Evolutionary conservation across 2,797 vertebrate genomes (phyloP).

Genomic region (Sparidentex hasta): DNA sequence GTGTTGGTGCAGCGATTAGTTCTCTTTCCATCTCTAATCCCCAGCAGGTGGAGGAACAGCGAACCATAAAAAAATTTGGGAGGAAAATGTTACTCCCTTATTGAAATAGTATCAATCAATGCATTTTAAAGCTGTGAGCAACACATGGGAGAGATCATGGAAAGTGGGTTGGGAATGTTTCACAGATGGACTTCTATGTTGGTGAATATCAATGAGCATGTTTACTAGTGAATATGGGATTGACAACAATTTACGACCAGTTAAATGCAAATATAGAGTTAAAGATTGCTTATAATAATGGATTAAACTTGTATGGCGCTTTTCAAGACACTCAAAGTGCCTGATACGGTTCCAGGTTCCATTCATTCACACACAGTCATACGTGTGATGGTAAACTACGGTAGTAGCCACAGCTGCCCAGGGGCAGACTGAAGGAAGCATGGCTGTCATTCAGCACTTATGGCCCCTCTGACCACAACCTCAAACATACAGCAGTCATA

Average conservation of each 20-base stretch:
- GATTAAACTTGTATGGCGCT: too few species aligned
- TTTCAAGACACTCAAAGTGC: too few species aligned
- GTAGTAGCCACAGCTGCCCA: too few species aligned
- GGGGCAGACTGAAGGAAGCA: too few species aligned
- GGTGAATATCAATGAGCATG: slow-evolving; percentile 52
- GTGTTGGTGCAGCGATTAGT: slow-evolving; percentile 72
- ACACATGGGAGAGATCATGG: slow-evolving; percentile 59
- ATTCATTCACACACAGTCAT: too few species aligned
- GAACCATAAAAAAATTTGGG: slow-evolving; percentile 63
- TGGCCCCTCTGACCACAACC: too few species aligned
- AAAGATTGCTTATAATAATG: too few species aligned
- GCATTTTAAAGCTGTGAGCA: slow-evolving; percentile 57
- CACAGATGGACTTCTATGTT: slow-evolving; percentile 57
- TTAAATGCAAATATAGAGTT: slow-evolving; percentile 15
- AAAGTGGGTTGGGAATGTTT: slow-evolving; percentile 73
- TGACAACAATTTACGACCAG: slow-evolving; percentile 22
- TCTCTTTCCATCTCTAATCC: slow-evolving; percentile 77
- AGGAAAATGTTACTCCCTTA: slow-evolving; percentile 66
- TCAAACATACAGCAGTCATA: too few species aligned
- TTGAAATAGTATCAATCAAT: slow-evolving; percentile 69
- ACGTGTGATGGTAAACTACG: too few species aligned
- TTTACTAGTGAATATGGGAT: slow-evolving; percentile 37
- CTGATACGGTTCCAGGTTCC: too few species aligned
- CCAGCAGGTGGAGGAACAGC: slow-evolving; percentile 68
- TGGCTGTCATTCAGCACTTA: too few species aligned